Evolutionary conservation across 1,140 invertebrate species (phyloP).

Genomic region (Macrotrachela quadricornifera): DNA sequence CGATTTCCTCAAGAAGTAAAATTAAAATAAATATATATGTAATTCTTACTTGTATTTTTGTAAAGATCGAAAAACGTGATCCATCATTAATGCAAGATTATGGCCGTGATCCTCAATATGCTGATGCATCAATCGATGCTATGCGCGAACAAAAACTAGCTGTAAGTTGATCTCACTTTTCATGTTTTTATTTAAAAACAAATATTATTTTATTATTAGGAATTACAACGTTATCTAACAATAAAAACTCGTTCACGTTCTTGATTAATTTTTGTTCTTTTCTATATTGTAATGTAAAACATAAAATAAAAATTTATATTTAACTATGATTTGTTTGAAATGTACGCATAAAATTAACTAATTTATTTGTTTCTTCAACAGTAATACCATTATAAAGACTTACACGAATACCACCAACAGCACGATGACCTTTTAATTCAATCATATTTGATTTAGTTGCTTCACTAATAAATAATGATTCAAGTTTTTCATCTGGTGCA

Average conservation of each 20-base stretch:
- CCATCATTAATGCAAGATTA: conserved; percentile 37
- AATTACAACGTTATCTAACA: too few relatives aligned
- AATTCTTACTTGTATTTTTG: not conserved
- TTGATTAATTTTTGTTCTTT: too few relatives aligned
- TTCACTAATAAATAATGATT: conserved; percentile 61
- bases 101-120: conserved; percentile 43
- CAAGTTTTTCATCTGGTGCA: conserved; percentile 41
- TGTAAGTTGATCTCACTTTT: too few relatives aligned
- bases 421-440: conserved; percentile 79
- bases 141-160: conserved; percentile 38
- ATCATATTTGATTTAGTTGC: conserved; percentile 54
- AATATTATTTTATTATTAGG: too few relatives aligned
- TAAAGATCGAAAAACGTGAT: conserved; percentile 11
- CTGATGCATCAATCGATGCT: conserved; percentile 44
- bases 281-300: too few relatives aligned
- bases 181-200: too few relatives aligned
- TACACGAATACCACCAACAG: conserved; percentile 75
- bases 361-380: conserved; percentile 46
- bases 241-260: too few relatives aligned
- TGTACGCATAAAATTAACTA: conserved; percentile 61
- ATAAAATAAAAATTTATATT: too few relatives aligned
- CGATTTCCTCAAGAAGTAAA: conserved; percentile 41
- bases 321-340: conserved; percentile 31
- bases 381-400: conserved; percentile 82
- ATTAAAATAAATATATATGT: not conserved